Conservation (phyloP, 2,888 invertebrate species). For the Chorisops tibialis region DNA sequence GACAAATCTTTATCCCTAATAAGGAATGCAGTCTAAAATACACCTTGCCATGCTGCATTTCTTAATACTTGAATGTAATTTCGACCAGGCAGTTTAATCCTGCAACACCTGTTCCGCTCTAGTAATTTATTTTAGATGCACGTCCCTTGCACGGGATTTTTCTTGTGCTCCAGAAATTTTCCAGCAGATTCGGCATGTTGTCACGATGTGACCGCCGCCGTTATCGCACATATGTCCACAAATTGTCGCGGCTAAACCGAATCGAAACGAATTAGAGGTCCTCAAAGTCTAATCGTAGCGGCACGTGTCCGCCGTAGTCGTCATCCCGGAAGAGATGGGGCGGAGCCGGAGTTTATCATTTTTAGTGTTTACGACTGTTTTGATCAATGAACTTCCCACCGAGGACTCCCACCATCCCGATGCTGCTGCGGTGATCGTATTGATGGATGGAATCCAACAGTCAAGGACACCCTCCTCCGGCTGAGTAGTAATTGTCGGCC, state of each 20-base stretch:
- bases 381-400: constrained; percentile 32
- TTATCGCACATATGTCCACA: constrained; percentile 27
- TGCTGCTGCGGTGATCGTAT: constrained; percentile 6
- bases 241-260: constrained; percentile 25
- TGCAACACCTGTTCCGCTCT: too few relatives aligned
- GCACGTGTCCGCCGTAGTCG: constrained; percentile 25
- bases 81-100: too few relatives aligned
- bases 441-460: constrained; percentile 3
- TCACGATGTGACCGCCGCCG: too few relatives aligned
- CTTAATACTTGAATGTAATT: too few relatives aligned
- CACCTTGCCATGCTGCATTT: too few relatives aligned
- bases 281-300: constrained; percentile 29
- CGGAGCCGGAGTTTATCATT: constrained; percentile 30
- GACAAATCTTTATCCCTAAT: too few relatives aligned
- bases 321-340: neutral
- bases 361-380: constrained; percentile 33
- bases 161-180: too few relatives aligned
- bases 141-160: too few relatives aligned
- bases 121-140: too few relatives aligned
- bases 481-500: neutral
- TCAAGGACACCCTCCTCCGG: neutral
- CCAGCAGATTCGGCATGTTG: too few relatives aligned
- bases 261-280: constrained; percentile 29
- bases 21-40: too few relatives aligned
- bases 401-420: neutral